Evolutionary conservation across 2,888 invertebrate genomes (phyloP).

Genomic region (Andricus quercusramuli): DNA sequence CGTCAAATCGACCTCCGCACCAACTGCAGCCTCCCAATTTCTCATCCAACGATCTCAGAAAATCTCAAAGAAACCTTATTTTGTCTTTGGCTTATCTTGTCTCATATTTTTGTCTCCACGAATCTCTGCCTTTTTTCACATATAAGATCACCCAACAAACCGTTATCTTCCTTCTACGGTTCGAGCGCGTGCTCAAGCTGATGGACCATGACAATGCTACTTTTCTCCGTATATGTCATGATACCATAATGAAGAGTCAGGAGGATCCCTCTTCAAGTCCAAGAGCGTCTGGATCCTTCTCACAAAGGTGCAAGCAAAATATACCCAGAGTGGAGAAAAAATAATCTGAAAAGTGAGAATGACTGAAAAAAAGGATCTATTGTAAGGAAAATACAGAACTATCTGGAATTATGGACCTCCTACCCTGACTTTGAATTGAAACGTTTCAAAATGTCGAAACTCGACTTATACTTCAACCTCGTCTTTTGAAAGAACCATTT

Average conservation of each 20-base stretch:
- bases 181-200: conserved; percentile 39
- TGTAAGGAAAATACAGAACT: background rate
- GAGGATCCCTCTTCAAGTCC: conserved; percentile 24
- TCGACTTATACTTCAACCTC: no score
- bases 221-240: conserved; percentile 10
- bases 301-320: background rate
- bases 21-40: background rate
- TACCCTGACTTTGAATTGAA: background rate
- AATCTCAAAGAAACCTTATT: background rate
- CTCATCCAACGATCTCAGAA: background rate
- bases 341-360: background rate
- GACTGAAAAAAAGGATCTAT: background rate
- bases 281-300: conserved; percentile 51
- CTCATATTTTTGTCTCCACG: background rate
- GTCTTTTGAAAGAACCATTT: no score
- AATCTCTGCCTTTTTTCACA: background rate
- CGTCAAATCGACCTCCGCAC: conserved; percentile 20
- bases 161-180: conserved; percentile 10
- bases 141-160: background rate
- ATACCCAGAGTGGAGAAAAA: background rate
- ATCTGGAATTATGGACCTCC: background rate
- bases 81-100: background rate
- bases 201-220: conserved; percentile 40
- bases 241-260: conserved; percentile 35
- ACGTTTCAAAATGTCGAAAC: background rate